Evolutionary conservation across 2,888 invertebrate genomes (phyloP).

Genomic region (Caenorhabditis sp.): DNA sequence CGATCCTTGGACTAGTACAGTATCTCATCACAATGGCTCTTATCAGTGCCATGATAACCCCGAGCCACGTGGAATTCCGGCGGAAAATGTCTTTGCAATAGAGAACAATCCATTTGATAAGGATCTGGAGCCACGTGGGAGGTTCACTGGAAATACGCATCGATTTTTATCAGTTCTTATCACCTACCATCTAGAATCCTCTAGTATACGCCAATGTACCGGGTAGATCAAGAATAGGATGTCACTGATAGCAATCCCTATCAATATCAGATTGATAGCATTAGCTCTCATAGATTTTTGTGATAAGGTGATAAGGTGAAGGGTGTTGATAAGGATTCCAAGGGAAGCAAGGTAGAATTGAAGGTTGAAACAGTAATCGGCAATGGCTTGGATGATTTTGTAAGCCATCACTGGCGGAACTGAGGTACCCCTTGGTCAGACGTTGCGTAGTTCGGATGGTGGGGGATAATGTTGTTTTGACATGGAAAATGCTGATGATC

Average conservation of each 20-base stretch:
- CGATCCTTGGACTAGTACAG: neutral
- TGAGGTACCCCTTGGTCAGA: no score
- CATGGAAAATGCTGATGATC: no score
- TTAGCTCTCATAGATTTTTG: conserved; percentile 30
- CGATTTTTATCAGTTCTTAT: neutral
- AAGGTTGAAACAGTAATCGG: neutral
- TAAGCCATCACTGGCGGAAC: no score
- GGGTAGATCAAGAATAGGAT: neutral
- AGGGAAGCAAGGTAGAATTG: neutral
- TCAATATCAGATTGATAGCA: conserved; percentile 22
- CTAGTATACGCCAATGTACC: neutral
- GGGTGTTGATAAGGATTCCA: conserved; percentile 9
- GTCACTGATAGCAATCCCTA: conserved; percentile 31
- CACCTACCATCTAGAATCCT: neutral
- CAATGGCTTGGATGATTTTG: neutral
- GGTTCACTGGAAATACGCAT: neutral
- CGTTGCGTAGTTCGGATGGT: no score
- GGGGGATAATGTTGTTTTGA: no score
- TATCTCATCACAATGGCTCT: neutral
- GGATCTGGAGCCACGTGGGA: neutral
- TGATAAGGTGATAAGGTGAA: conserved; percentile 27
- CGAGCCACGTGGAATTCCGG: neutral
- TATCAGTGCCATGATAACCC: neutral
- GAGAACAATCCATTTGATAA: neutral
- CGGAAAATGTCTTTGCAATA: neutral